A percentile compares a stretch with the other conserved stretches of the same genome.
Evolutionary conservation across 2,888 invertebrate species (phyloP).

Genomic region (Plebejus melissa): DNA sequence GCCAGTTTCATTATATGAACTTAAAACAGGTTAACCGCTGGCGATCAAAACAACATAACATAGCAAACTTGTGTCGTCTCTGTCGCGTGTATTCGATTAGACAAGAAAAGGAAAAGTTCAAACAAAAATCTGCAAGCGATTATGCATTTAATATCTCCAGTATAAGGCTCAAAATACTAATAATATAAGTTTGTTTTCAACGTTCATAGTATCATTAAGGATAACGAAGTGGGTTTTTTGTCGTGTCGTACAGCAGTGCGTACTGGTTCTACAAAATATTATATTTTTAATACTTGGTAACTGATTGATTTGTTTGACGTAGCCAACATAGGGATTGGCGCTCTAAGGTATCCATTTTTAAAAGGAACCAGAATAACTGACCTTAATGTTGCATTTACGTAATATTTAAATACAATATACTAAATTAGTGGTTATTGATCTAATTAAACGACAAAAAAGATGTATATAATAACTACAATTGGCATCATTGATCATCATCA

Average conservation of each 20-base stretch:
- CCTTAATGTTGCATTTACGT: neutral
- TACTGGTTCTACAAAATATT: neutral
- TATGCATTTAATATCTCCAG: slow-evolving; percentile 4
- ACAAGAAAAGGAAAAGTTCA: slow-evolving; percentile 18
- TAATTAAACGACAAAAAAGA: too few species aligned
- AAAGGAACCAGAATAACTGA: neutral
- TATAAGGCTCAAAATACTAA: slow-evolving; percentile 15
- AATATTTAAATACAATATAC: neutral
- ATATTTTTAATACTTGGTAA: neutral
- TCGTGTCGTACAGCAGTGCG: neutral
- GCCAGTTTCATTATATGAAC: slow-evolving; percentile 27
- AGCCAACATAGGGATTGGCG: neutral
- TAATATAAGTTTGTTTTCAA: slow-evolving; percentile 20
- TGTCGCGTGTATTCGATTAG: neutral
- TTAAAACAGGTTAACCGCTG: slow-evolving; percentile 42
- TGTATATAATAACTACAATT: too few species aligned
- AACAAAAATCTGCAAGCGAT: slow-evolving; percentile 14
- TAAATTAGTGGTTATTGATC: too few species aligned
- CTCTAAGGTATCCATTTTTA: neutral
- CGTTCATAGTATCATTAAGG: slow-evolving; percentile 27
- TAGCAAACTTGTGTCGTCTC: neutral
- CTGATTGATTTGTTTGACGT: slow-evolving; percentile 1
- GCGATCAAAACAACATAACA: slow-evolving; percentile 11
- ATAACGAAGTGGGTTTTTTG: slow-evolving; percentile 30
- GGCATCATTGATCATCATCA: too few species aligned